Evolutionary conservation across 2,113 vertebrate genomes (phyloP).

Genomic region (Diphyllodes magnificus): DNA sequence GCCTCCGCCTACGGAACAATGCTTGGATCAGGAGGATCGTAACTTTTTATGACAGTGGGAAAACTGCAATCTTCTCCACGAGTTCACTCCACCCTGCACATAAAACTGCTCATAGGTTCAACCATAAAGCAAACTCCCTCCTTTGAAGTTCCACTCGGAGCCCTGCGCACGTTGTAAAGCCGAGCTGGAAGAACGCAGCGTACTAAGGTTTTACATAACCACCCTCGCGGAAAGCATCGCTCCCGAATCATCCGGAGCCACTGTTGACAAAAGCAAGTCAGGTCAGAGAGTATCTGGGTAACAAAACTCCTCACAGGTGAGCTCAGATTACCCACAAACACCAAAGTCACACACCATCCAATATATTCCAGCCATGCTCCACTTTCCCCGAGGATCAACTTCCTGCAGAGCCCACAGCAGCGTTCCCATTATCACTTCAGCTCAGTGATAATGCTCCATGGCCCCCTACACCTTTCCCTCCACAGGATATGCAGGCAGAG

Average conservation of each 20-base stretch:
- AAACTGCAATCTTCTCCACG: conserved; percentile 26
- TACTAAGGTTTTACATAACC: neutral
- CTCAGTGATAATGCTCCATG: fast-evolving
- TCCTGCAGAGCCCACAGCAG: neutral
- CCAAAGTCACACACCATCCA: neutral
- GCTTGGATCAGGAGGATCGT: neutral
- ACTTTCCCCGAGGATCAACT: neutral
- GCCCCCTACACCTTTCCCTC: neutral
- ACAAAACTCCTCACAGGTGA: neutral
- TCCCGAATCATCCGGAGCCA: neutral
- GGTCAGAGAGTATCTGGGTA: neutral
- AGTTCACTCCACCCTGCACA: conserved; percentile 31
- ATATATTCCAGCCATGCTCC: neutral
- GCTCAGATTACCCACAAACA: neutral
- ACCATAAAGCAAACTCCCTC: conserved; percentile 1
- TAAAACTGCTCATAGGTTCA: conserved; percentile 52
- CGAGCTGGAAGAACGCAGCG: neutral
- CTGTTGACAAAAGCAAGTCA: neutral
- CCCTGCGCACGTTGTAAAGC: neutral
- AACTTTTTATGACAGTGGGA: conserved; percentile 57
- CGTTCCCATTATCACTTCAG: neutral
- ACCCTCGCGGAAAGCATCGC: neutral
- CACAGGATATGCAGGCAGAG: fast-evolving
- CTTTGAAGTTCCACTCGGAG: conserved; percentile 9
- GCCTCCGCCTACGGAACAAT: conserved; percentile 3